Conservation (phyloP, 1,140 invertebrate species). For the Macrotrachela quadricornifera region DNA sequence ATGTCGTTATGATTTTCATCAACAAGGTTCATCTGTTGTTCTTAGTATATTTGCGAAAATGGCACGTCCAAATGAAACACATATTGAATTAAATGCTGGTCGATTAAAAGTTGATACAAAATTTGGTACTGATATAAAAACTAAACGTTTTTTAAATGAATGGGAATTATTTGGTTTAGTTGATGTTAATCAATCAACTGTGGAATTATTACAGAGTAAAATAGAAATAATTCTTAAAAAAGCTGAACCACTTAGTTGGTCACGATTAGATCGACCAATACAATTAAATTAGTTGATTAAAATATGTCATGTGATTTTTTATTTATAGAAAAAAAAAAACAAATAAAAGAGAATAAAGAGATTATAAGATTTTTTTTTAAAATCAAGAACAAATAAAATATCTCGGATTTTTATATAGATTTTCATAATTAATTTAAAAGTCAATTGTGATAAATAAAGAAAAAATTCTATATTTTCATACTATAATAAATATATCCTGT, state of each 20-base stretch:
- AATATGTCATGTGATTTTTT: too few relatives aligned
- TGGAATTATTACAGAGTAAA: conserved; percentile 8
- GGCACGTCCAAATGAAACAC: conserved; percentile 51
- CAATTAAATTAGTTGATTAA: too few relatives aligned
- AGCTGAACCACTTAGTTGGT: conserved; percentile 4
- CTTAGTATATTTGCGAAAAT: conserved; percentile 73
- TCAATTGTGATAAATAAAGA: too few relatives aligned
- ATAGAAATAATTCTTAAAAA: conserved; percentile 8
- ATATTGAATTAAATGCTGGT: conserved; percentile 61
- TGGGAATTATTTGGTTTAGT: conserved; percentile 5
- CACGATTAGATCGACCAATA: not conserved
- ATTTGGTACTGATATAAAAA: conserved; percentile 45
- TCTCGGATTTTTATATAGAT: too few relatives aligned
- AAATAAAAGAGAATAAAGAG: too few relatives aligned
- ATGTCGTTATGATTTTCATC: conserved; percentile 79
- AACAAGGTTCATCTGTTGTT: conserved; percentile 55
- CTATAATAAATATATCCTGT: too few relatives aligned
- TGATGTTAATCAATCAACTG: not conserved
- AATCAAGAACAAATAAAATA: too few relatives aligned
- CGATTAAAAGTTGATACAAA: conserved; percentile 49
- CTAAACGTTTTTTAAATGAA: conserved; percentile 1
- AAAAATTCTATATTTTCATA: too few relatives aligned
- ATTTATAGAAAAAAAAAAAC: too few relatives aligned
- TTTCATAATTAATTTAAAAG: too few relatives aligned
- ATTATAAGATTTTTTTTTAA: too few relatives aligned